Evolutionary conservation across 2,113 vertebrate genomes (phyloP), one percentile per base, ranked within the genome.

Genomic region (Alethe diademata): DNA sequence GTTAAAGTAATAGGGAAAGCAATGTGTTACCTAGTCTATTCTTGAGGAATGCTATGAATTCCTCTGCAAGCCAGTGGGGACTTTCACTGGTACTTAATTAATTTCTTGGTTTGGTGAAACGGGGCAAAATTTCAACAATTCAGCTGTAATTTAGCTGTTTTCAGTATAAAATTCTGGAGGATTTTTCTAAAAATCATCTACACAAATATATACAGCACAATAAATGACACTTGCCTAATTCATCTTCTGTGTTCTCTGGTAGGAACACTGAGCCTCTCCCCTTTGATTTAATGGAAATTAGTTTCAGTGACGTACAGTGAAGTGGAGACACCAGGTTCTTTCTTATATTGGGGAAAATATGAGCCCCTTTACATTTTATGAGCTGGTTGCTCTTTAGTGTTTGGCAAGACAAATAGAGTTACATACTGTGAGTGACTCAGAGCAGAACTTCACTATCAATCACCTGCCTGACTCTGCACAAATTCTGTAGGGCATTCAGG

Each of bases 331-430:
- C 38, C 35, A 40, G 28, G 54, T 86, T 92, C 88, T 95, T 92
- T 92, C 91, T 91, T 93, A 97, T 96, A 96, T 80, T 89, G 91
- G 88, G 90, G 96, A 79, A 98, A 98, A 97, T 95, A 93, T 6
- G n/a, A 96, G 90, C 54, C 90, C 96, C 6, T 79, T 96, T 98
- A 94, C 95, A 79, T 97, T 98, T 98, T 98, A 98, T 97, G 97
- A 98, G 97, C 97, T 98, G 93, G 96, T 97, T 96, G 96, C 94
- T 97, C 95, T 98, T 98, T 97, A 92, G 70, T 95, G 95, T 98
- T 98, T 98, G 98, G 98, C 97, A 98, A 98, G 98, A 98, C 97
- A 98, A 98, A 98, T 98, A 98, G 97, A 98, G 98, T 98, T 98
- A 98, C 97, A 98, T 88, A 98, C 95, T 98, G 97, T 97, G 97